A percentile compares a stretch with the other conserved stretches of the same genome.
Conservation (phyloP, 2,797 vertebrate genomes). For the Sebastes aleutianus region DNA sequence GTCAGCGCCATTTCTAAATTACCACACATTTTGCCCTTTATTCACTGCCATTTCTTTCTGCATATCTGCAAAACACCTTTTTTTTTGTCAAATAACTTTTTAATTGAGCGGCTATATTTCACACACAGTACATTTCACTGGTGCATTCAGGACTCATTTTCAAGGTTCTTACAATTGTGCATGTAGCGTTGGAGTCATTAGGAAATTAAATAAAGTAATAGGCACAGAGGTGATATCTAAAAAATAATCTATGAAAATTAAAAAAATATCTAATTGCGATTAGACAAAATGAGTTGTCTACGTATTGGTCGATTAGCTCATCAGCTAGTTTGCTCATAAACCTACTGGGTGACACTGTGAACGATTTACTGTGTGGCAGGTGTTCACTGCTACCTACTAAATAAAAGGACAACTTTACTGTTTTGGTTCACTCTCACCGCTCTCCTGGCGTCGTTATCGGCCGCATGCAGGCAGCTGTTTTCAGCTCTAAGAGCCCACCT, state of each 20-base stretch:
- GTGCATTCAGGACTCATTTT: background rate
- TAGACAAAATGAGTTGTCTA: background rate
- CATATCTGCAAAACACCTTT: background rate
- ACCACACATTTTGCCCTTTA: background rate
- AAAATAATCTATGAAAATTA: background rate
- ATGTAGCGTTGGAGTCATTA: background rate
- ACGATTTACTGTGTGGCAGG: background rate
- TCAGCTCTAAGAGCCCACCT: background rate
- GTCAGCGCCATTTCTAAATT: background rate
- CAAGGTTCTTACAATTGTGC: background rate
- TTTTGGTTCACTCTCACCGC: background rate
- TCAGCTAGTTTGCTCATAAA: background rate
- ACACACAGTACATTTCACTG: background rate
- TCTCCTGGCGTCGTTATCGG: rapidly evolving
- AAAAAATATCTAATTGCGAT: too few relatives aligned
- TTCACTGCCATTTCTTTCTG: background rate
- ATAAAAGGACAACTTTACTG: background rate
- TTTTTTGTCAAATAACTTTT: background rate
- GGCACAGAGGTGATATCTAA: background rate
- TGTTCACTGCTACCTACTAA: background rate
- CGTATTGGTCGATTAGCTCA: background rate
- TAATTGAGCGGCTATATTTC: background rate
- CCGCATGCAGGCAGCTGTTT: background rate
- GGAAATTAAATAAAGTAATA: background rate
- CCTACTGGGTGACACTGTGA: background rate